Evolutionary conservation across 2,113 vertebrate species (phyloP).

Genomic region (Cyprinodon tularosa): DNA sequence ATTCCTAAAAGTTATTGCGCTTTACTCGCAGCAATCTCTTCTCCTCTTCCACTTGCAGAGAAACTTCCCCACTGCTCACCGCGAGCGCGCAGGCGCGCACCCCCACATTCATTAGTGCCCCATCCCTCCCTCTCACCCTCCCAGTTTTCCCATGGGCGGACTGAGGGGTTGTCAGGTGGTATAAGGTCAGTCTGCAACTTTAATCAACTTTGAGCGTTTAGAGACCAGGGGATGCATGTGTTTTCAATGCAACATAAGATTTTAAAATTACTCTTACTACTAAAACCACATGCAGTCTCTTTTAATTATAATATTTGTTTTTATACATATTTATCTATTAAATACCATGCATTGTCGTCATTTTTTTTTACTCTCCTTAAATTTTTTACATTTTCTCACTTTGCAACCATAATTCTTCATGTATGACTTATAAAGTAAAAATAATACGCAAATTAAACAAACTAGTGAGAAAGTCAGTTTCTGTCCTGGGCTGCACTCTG

Average conservation of each 20-base stretch:
- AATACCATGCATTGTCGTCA: too few species aligned
- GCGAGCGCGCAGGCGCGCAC: slow-evolving; percentile 69
- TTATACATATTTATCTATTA: too few species aligned
- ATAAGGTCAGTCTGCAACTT: neutral
- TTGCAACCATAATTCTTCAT: neutral
- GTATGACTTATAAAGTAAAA: neutral
- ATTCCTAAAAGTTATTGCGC: slow-evolving; percentile 9
- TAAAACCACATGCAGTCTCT: neutral
- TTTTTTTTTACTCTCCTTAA: neutral
- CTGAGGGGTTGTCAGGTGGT: slow-evolving; percentile 39
- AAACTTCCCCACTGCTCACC: slow-evolving; percentile 60
- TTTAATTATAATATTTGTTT: neutral
- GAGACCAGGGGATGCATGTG: neutral
- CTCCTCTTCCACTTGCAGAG: slow-evolving; percentile 49
- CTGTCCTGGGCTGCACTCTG: too few species aligned
- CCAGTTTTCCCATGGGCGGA: slow-evolving; percentile 71
- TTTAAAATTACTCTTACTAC: neutral
- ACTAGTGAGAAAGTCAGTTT: too few species aligned
- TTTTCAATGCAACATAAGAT: neutral
- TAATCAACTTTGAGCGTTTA: slow-evolving; percentile 4
- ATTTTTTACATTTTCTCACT: neutral
- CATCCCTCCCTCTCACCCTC: slow-evolving; percentile 51
- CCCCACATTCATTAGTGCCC: slow-evolving; percentile 31
- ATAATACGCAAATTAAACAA: too few species aligned
- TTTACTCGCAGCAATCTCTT: slow-evolving; percentile 31